phyloP scores from a whole-genome alignment of 2,113 vertebrate genomes.

The Balaeniceps rex region DNA sequence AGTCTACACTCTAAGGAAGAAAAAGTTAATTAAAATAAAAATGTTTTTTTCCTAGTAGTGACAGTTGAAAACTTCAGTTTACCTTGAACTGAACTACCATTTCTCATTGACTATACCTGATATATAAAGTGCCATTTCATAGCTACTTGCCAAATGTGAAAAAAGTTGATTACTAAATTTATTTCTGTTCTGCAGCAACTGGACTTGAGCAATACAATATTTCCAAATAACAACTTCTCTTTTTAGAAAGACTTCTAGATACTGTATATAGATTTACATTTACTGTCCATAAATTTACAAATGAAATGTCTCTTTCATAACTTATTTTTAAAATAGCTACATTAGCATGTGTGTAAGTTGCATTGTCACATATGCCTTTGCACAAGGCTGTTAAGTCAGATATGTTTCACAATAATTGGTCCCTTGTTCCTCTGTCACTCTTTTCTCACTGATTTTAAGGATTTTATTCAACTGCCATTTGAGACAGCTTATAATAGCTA shows the following conservation, averaged over 20 bases:
- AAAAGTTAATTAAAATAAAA: not conserved
- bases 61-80: not conserved
- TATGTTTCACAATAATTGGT: not conserved
- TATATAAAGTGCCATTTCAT: not conserved
- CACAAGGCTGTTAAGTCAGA: not conserved
- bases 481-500: not conserved
- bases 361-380: not conserved
- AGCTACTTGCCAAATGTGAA: not conserved
- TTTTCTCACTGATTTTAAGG: not conserved
- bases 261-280: not conserved
- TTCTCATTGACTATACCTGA: not conserved
- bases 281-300: not conserved
- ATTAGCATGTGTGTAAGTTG: too few species aligned
- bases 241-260: not conserved
- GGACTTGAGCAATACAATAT: not conserved
- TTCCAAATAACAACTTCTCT: not conserved
- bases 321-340: not conserved
- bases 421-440: not conserved
- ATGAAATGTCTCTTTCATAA: not conserved
- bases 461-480: not conserved
- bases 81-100: not conserved
- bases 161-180: not conserved
- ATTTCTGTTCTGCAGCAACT: not conserved
- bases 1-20: not conserved
- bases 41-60: too few species aligned